Base-by-base conservation (phyloP, 2,113 vertebrate genomes). In the Collichthys lucidus region DNA sequence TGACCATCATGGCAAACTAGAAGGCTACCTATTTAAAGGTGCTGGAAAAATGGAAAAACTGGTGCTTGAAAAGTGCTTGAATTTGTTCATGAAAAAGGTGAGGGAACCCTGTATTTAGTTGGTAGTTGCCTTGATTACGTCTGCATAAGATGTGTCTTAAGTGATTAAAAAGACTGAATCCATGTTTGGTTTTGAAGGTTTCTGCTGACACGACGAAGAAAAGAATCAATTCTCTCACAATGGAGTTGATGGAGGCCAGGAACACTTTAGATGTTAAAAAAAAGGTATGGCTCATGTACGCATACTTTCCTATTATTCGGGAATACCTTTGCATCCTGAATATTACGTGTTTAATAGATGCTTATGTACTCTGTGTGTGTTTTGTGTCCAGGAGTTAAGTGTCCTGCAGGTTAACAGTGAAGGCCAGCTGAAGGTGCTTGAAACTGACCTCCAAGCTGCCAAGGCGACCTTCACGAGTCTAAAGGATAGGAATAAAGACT, bases 171-270 rank as follows among this genome's bases (percentile, higher is more conserved):
- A 8, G 17, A 55, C 65, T 29, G 14, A 40, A 19, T 19, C 0
- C 2, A 17, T 60, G 11, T 72, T 31, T 46, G 44, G 11, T 53
- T 19, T 14, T 73, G 60, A 70, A 97, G 98, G 95, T 97, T 77
- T 98, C 96, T 89, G 96, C 97, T 86, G 97, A 98, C 89, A 88
- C 91, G 0, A 90, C 95, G 61, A 97, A 97, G 87, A 98, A 97
- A 93, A 97, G 91, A 93, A 96, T 99, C 64, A 96, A 95, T 90
- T 93, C 94, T 52, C 92, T 98, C 1, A 96, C 95, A 42, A 89
- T 96, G 86, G 98, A 99, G 42, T 60, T 99, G 77, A 97, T 97
- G 94, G 98, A 98, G 80, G 95, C 96, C 53, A 96, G 95, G 89
- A 97, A 96, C 82, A 95, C 93, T 87, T 92, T 96, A 75, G 96